A percentile compares a stretch with the other conserved stretches of the same genome.
These are phyloP conservation scores for Drosophila antonietae DNA, from an alignment of 2,888 invertebrate species.

Conservation along the genomic window DNA sequence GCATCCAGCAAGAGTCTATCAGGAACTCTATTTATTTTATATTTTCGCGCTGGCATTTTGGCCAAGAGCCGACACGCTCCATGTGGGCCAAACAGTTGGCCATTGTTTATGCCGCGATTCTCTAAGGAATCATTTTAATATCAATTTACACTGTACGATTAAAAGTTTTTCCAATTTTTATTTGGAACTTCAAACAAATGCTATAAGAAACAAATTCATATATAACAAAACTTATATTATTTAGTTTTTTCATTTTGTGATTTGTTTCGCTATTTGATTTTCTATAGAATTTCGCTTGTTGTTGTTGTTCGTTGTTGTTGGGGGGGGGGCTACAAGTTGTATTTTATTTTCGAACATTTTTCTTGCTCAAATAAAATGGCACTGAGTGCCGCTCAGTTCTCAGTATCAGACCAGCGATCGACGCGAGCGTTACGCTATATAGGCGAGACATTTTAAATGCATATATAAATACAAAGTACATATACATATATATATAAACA, in stretches of 20 bases:
- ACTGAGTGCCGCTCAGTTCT: slow-evolving; percentile 50
- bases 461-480: slow-evolving; percentile 6
- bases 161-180: slow-evolving; percentile 6
- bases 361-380: slow-evolving; percentile 59
- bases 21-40: slow-evolving; percentile 3
- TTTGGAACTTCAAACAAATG: slow-evolving; percentile 10
- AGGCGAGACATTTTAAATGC: slow-evolving; percentile 41
- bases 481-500: slow-evolving; percentile 7
- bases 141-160: not conserved
- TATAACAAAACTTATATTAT: not conserved
- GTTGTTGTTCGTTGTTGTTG: slow-evolving; percentile 6
- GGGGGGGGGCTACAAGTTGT: slow-evolving; percentile 20
- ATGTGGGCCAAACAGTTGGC: slow-evolving; percentile 22
- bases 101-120: slow-evolving; percentile 20
- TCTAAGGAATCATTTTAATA: slow-evolving; percentile 1
- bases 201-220: not conserved
- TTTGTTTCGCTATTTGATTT: slow-evolving; percentile 18
- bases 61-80: slow-evolving; percentile 56
- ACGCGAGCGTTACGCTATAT: slow-evolving; percentile 66
- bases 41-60: slow-evolving; percentile 39
- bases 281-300: slow-evolving; percentile 23
- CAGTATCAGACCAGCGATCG: slow-evolving; percentile 72
- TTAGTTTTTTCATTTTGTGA: slow-evolving; percentile 2
- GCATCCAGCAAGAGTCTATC: not conserved
- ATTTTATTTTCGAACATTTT: slow-evolving; percentile 63